These are phyloP conservation scores for Plebejus anna DNA, from an alignment of 2,888 invertebrate species.

Conservation along the genomic window DNA sequence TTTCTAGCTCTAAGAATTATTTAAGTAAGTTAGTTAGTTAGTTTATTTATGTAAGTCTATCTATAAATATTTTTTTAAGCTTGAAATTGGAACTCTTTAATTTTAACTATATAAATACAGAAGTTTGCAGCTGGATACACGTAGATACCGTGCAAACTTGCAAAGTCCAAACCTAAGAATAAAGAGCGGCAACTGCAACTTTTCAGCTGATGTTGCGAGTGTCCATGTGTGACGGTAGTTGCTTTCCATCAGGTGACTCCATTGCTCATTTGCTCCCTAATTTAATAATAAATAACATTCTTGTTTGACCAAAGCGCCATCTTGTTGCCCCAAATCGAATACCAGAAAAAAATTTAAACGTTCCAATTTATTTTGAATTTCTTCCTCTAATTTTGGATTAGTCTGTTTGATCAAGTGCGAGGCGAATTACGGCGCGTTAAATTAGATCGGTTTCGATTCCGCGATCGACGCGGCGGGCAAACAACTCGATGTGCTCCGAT, in stretches of 20 bases:
- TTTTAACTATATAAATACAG: neutral
- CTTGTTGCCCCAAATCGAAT: neutral
- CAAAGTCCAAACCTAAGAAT: too few relatives aligned
- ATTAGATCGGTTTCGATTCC: conserved; percentile 45
- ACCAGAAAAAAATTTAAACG: neutral
- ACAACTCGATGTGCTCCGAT: conserved; percentile 35
- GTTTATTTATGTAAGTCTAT: too few relatives aligned
- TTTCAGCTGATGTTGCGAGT: too few relatives aligned
- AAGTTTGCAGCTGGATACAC: too few relatives aligned
- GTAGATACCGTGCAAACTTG: too few relatives aligned
- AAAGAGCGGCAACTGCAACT: too few relatives aligned
- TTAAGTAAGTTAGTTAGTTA: too few relatives aligned
- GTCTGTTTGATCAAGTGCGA: conserved; percentile 35
- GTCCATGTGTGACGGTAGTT: too few relatives aligned
- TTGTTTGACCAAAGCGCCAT: neutral
- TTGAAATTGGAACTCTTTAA: neutral
- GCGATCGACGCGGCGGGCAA: conserved; percentile 40
- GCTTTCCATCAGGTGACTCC: too few relatives aligned
- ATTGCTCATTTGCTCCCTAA: too few relatives aligned
- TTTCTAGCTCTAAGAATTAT: too few relatives aligned
- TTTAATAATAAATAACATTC: neutral
- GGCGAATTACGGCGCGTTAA: conserved; percentile 44
- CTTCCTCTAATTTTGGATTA: conserved; percentile 34
- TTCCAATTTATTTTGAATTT: conserved; percentile 21
- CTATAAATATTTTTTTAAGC: too few relatives aligned